These are phyloP conservation scores for Artemia franciscana DNA, from an alignment of 1,140 invertebrate species.

Conservation along the genomic window DNA sequence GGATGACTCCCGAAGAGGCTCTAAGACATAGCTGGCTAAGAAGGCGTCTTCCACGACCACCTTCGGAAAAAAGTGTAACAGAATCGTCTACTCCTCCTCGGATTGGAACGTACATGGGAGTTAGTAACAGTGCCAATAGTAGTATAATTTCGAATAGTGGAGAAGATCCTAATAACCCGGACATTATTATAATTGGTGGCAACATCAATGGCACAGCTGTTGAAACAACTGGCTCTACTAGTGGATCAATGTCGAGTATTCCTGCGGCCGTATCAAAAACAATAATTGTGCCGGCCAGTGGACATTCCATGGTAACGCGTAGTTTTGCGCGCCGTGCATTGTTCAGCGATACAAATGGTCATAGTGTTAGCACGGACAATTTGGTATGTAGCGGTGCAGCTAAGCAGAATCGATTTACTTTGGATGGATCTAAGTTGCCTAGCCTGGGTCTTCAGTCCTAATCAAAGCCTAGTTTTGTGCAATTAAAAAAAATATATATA, in stretches of 20 bases:
- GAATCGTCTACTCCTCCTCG: background rate
- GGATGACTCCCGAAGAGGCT: constrained; percentile 77
- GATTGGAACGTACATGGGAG: background rate
- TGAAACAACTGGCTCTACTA: background rate
- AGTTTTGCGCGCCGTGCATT: background rate
- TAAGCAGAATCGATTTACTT: background rate
- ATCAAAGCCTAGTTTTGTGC: background rate
- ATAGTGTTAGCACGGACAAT: background rate
- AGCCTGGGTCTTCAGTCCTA: background rate
- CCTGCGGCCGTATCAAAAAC: background rate
- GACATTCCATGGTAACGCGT: background rate
- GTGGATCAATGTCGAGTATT: background rate
- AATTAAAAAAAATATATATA: too few species aligned
- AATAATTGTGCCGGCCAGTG: background rate
- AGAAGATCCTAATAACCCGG: background rate
- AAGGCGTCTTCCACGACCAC: constrained; percentile 62
- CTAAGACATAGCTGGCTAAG: constrained; percentile 82
- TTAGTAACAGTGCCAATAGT: background rate
- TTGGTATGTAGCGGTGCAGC: background rate
- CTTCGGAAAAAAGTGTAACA: constrained; percentile 26
- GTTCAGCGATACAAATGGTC: background rate
- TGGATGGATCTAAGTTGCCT: background rate
- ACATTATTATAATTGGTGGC: background rate
- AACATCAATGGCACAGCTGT: background rate
- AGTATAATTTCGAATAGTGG: background rate